Percentiles rank a stretch among this genome's conserved stretches.
Evolutionary conservation across 1,140 invertebrate genomes (phyloP).

Genomic region (Delia radicum): DNA sequence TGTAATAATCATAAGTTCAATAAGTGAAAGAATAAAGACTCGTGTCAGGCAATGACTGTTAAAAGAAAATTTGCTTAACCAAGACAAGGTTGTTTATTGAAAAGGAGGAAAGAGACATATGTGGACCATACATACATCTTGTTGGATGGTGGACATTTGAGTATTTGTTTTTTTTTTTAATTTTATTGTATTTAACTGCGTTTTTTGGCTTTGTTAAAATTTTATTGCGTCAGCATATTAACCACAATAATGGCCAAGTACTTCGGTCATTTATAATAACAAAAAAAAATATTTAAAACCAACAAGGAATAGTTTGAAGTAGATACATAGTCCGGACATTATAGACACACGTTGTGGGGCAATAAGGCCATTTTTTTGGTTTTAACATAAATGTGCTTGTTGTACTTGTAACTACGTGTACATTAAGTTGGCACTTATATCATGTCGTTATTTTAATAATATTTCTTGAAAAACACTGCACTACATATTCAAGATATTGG

Average conservation of each 20-base stretch:
- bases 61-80: not conserved
- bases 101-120: not conserved
- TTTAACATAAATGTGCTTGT: not conserved
- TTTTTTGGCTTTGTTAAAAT: not conserved
- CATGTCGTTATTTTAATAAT: no score
- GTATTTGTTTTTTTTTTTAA: not conserved
- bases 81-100: not conserved
- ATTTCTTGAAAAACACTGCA: no score
- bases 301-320: not conserved
- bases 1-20: not conserved
- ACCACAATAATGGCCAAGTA: not conserved
- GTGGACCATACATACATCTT: not conserved
- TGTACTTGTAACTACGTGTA: not conserved
- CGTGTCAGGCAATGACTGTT: not conserved
- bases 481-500: no score
- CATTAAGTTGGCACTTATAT: no score
- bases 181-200: not conserved
- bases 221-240: not conserved
- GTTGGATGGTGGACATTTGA: not conserved
- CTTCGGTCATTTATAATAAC: not conserved
- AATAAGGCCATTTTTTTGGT: not conserved
- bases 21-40: not conserved
- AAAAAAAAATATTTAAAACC: not conserved
- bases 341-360: slow-evolving; percentile 8
- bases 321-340: not conserved